Base-by-base conservation (phyloP, 2,113 vertebrate species). In the Myotis davidii region DNA sequence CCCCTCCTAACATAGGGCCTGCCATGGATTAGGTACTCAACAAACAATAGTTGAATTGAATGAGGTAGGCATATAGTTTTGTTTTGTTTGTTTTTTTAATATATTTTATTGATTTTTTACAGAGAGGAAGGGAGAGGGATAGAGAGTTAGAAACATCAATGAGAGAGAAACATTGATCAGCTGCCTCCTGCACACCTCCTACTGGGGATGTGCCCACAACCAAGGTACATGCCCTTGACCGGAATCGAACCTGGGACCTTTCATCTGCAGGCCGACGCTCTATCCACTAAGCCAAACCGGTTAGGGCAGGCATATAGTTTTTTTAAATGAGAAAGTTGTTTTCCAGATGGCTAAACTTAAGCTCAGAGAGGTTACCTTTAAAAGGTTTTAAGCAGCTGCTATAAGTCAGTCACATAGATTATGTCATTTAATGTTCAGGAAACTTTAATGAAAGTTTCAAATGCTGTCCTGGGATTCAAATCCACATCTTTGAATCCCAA, bases 281-380 rank as follows among this genome's bases (percentile, higher is more conserved):
- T 42, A 42, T 42, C 42, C 42, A 42, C 42, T 42, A 6, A 42
- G 42, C 42, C 42, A 8, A 42, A 42, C 42, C 42, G 8, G 42
- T 42, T 42, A 42, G 42, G 9, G 2, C 2, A 48, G 39, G n/a
- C 42, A 93, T 14, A 12, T 29, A 18, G n/a, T 56, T 54, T 70
- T 79, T 83, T 86, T 17, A 10, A 79, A 54, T 72, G 32, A 50
- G 27, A 50, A 92, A 45, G 25, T 78, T 95, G 17, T 94, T 94
- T 91, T 89, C 32, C 56, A 73, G 16, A 84, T 83, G 54, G 83
- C 52, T 69, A 69, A 90, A 45, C 27, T 90, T 85, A 77, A 77
- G 11, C 20, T 92, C 27, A 48, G 32, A 88, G n/a, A 88, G 5
- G 17, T 85, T 72, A 5, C 34, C 17, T 9, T 11, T 32, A 42